Conservation (phyloP, 2,113 vertebrate species). For the Bubo blakistoni region DNA sequence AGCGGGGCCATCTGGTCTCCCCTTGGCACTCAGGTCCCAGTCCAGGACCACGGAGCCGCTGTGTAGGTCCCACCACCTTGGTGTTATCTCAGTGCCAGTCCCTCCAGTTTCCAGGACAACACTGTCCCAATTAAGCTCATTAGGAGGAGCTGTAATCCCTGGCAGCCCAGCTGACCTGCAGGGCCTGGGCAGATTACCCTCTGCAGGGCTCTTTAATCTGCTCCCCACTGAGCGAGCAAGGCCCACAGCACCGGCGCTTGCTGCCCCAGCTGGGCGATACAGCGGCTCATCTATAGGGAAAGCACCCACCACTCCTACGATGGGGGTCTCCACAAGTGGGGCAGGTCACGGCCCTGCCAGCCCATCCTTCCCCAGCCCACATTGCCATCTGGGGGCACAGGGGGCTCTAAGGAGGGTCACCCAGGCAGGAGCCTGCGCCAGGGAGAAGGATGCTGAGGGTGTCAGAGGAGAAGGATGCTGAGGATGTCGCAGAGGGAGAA, state of each 20-base stretch:
- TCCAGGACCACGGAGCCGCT: not conserved
- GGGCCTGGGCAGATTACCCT: constrained; percentile 45
- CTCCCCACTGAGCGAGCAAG: not conserved
- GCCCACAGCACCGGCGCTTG: not conserved
- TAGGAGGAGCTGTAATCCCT: constrained; percentile 56
- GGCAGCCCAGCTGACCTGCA: not conserved
- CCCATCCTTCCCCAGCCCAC: not conserved
- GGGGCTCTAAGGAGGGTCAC: not conserved
- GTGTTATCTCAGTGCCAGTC: not conserved
- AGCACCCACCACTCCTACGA: not conserved
- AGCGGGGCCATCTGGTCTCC: not conserved
- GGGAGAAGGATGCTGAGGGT: not conserved
- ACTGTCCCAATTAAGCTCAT: constrained; percentile 65
- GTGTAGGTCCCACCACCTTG: fast-evolving
- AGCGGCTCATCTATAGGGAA: not conserved
- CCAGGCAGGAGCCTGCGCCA: fast-evolving
- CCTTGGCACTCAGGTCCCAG: not conserved
- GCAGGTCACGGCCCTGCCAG: not conserved
- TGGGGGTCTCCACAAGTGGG: not conserved
- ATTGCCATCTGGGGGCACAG: fast-evolving
- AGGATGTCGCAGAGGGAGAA: not conserved
- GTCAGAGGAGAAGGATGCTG: not conserved
- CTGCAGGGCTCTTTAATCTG: constrained; percentile 46
- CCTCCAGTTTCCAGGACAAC: constrained; percentile 56
- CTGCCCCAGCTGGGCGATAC: not conserved